Evolutionary conservation across 92 coral and sea anemone genomes (phyloP).

Genomic region (Micromussa lordhowensis): DNA sequence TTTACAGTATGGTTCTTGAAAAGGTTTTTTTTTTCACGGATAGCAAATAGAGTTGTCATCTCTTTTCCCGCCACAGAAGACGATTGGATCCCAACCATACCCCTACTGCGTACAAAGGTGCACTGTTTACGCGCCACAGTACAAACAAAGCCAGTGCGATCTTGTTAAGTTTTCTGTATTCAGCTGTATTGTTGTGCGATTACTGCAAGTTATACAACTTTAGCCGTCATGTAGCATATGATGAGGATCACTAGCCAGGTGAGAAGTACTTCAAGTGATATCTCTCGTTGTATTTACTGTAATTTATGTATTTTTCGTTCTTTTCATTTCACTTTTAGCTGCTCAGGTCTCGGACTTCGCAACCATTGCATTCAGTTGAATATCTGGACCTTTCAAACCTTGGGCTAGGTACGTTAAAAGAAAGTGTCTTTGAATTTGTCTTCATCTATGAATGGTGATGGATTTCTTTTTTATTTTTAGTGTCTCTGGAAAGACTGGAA

Average conservation of each 20-base stretch:
- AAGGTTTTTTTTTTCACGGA: too few species aligned
- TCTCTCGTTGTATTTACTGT: background rate
- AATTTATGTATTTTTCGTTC: background rate
- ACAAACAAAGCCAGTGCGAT: background rate
- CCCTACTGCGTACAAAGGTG: slow-evolving; percentile 13
- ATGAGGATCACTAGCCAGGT: slow-evolving; percentile 96
- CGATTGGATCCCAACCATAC: slow-evolving; percentile 13
- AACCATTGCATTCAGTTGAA: slow-evolving; percentile 85
- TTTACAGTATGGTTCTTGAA: too few species aligned
- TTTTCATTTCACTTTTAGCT: slow-evolving; percentile 66
- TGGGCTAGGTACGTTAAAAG: slow-evolving; percentile 75
- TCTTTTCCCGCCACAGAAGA: background rate
- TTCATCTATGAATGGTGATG: background rate
- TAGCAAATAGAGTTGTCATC: too few species aligned
- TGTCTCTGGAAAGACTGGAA: slow-evolving; percentile 88
- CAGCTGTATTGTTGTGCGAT: background rate
- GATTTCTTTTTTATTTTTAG: slow-evolving; percentile 44
- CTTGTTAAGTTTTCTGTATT: background rate
- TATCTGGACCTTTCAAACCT: slow-evolving; percentile 92
- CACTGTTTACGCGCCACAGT: background rate
- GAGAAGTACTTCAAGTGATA: slow-evolving; percentile 8
- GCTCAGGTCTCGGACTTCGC: slow-evolving; percentile 89
- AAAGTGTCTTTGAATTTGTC: background rate
- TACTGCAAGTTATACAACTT: background rate
- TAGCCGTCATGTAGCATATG: slow-evolving; percentile 36